A percentile compares a stretch with the other conserved stretches of the same genome.
Conservation (phyloP, 1,140 invertebrate genomes). For the Leptinotarsa undecemlineata region DNA sequence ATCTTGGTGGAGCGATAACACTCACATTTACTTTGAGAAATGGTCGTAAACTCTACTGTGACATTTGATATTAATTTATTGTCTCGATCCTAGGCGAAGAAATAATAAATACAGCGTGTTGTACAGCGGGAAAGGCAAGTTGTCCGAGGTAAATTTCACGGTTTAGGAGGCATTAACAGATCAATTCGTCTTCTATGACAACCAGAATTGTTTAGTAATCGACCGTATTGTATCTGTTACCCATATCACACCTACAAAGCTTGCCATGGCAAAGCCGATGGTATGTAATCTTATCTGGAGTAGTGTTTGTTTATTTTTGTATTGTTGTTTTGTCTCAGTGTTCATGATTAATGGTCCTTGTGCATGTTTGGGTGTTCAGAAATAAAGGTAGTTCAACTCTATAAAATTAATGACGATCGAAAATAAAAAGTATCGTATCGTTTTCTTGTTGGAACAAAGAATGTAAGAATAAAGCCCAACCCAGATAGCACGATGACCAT, state of each 20-base stretch:
- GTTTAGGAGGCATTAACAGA: not conserved
- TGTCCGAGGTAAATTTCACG: not conserved
- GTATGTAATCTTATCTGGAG: not conserved
- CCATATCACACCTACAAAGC: not conserved
- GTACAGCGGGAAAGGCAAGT: not conserved
- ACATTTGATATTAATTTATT: conserved; percentile 1
- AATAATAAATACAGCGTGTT: not conserved
- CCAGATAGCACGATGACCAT: too few species aligned
- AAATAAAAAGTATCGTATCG: too few species aligned
- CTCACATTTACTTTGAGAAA: not conserved
- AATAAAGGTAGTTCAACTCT: not conserved
- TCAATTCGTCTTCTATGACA: conserved; percentile 6
- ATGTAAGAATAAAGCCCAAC: too few species aligned
- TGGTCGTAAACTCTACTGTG: not conserved
- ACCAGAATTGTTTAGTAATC: not conserved
- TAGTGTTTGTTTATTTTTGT: not conserved
- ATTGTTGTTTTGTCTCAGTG: not conserved
- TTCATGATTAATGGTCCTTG: not conserved
- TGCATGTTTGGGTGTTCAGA: not conserved
- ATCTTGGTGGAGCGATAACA: not conserved
- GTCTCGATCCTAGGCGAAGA: not conserved
- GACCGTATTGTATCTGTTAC: conserved; percentile 2
- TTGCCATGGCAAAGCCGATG: not conserved
- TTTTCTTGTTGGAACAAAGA: too few species aligned
- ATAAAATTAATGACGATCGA: too few species aligned